Evolutionary conservation across 2,888 invertebrate species (phyloP).

Genomic region (Aspidapion aeneum): DNA sequence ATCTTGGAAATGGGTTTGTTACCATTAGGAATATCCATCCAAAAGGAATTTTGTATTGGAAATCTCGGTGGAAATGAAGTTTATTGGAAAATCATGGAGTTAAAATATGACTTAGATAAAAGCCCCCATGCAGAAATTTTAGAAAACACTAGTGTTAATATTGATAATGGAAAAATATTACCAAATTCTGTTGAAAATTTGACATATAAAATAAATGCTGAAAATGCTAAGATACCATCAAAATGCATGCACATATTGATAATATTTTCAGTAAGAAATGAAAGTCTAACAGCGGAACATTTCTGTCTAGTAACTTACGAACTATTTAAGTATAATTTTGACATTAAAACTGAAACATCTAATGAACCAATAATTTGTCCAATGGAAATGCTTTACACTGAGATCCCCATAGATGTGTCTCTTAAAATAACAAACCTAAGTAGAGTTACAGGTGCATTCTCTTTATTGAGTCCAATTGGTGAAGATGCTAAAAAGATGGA

Average conservation of each 20-base stretch:
- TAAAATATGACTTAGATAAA: constrained; percentile 31
- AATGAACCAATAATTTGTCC: constrained; percentile 38
- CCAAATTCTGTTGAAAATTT: constrained; percentile 11
- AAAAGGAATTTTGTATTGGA: constrained; percentile 31
- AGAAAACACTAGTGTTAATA: constrained; percentile 16
- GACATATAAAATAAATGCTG: constrained; percentile 23
- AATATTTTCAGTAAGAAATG: constrained; percentile 24
- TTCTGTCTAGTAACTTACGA: constrained; percentile 38
- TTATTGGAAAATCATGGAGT: constrained; percentile 37
- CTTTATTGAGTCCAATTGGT: constrained; percentile 37
- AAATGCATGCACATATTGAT: constrained; percentile 34
- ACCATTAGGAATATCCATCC: constrained; percentile 27
- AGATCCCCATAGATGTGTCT: constrained; percentile 31
- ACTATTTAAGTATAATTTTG: constrained; percentile 33
- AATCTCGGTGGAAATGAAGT: constrained; percentile 29
- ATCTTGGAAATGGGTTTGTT: constrained; percentile 37
- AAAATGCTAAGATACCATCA: constrained; percentile 11
- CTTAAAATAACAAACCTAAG: constrained; percentile 42
- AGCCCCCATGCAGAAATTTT: constrained; percentile 25
- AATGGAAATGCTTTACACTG: constrained; percentile 37
- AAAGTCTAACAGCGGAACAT: constrained; percentile 21
- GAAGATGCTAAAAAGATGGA: constrained; percentile 35
- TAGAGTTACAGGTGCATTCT: constrained; percentile 33
- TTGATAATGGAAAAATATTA: constrained; percentile 15
- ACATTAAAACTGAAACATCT: constrained; percentile 33